Conservation (phyloP, 2,888 invertebrate species). For the Bellardia pandia region DNA sequence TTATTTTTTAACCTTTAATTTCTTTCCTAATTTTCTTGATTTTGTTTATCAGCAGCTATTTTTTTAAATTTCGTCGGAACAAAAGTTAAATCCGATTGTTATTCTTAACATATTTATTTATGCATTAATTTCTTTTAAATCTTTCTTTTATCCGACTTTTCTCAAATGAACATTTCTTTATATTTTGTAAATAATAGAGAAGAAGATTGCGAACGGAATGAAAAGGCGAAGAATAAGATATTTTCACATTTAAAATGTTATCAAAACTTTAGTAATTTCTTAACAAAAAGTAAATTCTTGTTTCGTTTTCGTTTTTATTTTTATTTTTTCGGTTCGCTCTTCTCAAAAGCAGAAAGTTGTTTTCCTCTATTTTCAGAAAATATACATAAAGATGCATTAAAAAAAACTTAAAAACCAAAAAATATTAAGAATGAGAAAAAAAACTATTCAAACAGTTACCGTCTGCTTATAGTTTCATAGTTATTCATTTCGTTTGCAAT, state of each 20-base stretch:
- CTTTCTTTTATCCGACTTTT: constrained; percentile 58
- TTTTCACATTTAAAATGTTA: constrained; percentile 64
- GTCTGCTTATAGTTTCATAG: constrained; percentile 35
- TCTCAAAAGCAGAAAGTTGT: not conserved
- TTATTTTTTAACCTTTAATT: too few relatives aligned
- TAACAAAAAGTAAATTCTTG: constrained; percentile 48
- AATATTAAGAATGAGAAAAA: not conserved
- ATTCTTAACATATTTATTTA: constrained; percentile 57
- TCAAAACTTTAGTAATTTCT: constrained; percentile 68
- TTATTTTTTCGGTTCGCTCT: not conserved
- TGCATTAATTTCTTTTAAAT: constrained; percentile 59
- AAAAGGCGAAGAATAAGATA: constrained; percentile 41
- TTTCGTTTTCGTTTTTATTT: constrained; percentile 22
- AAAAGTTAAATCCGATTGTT: constrained; percentile 51
- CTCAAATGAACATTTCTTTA: constrained; percentile 29
- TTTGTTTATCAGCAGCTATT: not conserved
- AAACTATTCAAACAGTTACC: constrained; percentile 44
- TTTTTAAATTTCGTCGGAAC: not conserved
- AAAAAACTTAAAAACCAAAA: constrained; percentile 28
- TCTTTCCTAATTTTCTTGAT: not conserved
- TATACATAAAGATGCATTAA: constrained; percentile 48
- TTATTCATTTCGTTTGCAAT: constrained; percentile 52
- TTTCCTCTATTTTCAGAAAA: constrained; percentile 14
- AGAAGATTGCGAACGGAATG: constrained; percentile 16
- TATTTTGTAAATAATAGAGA: constrained; percentile 23